Evolutionary conservation across 2,888 invertebrate genomes (phyloP).

Genomic region (Caenorhabditis panamensis): DNA sequence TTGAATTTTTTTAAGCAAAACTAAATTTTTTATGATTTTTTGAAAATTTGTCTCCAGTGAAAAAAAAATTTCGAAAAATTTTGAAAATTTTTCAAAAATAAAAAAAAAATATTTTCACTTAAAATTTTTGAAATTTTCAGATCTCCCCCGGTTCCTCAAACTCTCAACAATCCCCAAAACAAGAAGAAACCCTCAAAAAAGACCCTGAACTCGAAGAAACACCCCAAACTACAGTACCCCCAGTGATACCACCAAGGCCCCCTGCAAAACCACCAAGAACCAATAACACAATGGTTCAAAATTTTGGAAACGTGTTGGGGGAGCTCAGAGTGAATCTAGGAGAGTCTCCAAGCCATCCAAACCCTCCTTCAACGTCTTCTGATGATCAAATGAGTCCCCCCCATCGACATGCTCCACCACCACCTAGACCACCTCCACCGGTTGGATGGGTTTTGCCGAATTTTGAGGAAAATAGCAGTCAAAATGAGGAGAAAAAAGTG

Average conservation of each 20-base stretch:
- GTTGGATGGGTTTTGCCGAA: conserved; percentile 53
- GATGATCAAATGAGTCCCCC: conserved; percentile 30
- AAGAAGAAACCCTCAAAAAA: conserved; percentile 2
- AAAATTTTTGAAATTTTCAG: too few relatives aligned
- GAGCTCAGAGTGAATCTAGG: conserved; percentile 32
- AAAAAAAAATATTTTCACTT: not conserved
- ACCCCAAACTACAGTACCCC: not conserved
- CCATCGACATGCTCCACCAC: conserved; percentile 29
- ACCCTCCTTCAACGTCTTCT: not conserved
- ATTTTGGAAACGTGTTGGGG: conserved; percentile 46
- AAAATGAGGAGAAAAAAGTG: not conserved
- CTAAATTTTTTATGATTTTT: not conserved
- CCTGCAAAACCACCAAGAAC: conserved; percentile 49
- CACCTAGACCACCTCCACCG: conserved; percentile 46
- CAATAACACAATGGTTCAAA: conserved; percentile 11
- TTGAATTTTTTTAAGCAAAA: not conserved
- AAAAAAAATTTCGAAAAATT: conserved; percentile 1
- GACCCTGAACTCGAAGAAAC: conserved; percentile 13
- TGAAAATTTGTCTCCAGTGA: too few relatives aligned
- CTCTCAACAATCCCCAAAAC: not conserved
- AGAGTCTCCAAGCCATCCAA: not conserved
- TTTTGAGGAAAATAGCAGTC: not conserved
- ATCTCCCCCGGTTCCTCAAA: not conserved
- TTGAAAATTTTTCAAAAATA: too few relatives aligned
- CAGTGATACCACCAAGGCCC: conserved; percentile 39